Conservation (phyloP, 1,140 invertebrate species). For the Drosophila kanapiae region DNA sequence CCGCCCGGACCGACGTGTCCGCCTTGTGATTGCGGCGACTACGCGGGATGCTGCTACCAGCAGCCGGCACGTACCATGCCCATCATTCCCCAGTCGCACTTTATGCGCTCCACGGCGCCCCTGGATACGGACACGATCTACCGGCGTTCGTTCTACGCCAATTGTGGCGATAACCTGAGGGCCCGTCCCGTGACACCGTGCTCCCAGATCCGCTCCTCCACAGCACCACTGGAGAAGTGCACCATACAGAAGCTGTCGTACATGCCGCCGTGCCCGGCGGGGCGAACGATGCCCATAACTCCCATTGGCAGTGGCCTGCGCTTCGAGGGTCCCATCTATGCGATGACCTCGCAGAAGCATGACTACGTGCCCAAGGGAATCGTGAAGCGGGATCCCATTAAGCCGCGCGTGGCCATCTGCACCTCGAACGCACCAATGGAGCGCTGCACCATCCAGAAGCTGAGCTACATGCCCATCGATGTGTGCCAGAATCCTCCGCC, state of each 20-base stretch:
- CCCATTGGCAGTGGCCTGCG: constrained; percentile 69
- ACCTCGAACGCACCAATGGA: constrained; percentile 86
- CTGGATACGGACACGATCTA: constrained; percentile 88
- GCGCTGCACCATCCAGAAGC: constrained; percentile 86
- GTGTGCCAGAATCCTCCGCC: constrained; percentile 82
- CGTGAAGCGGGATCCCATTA: constrained; percentile 85
- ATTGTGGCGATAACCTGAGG: constrained; percentile 52
- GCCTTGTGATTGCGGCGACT: constrained; percentile 78
- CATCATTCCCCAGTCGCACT: constrained; percentile 86
- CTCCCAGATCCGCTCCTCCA: constrained; percentile 66
- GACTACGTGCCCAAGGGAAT: constrained; percentile 90
- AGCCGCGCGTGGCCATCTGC: constrained; percentile 86
- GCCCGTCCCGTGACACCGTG: constrained; percentile 80
- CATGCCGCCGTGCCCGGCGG: constrained; percentile 85
- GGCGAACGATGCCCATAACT: constrained; percentile 80
- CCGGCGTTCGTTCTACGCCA: constrained; percentile 87
- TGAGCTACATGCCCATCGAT: constrained; percentile 87
- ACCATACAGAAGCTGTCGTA: constrained; percentile 87
- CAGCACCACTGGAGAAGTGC: constrained; percentile 86
- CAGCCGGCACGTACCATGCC: constrained; percentile 87
- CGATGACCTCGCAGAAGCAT: constrained; percentile 90
- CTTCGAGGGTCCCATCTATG: constrained; percentile 89
- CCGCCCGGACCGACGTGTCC: constrained; percentile 52
- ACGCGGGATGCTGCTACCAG: constrained; percentile 86
- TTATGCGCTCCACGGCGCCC: constrained; percentile 86